Evolutionary conservation across 37 sponge, comb jelly and placozoan genomes (phyloP).

Genomic region (Chondrilla cf. caribensis): DNA sequence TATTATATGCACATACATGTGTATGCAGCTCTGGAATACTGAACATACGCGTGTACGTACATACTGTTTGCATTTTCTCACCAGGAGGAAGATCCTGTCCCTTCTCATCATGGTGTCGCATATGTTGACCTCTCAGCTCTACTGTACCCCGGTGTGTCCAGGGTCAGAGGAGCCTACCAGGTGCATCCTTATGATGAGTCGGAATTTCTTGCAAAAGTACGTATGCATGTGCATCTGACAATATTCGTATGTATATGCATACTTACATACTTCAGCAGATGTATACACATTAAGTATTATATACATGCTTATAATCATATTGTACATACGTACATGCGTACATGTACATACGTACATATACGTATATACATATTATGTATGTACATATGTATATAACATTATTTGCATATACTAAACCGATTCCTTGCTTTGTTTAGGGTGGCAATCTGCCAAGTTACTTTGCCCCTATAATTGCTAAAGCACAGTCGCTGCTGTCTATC

Average conservation of each 20-base stretch:
- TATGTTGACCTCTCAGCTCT: conserved; percentile 88
- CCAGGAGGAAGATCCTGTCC: conserved; percentile 65
- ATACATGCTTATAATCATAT: too few relatives aligned
- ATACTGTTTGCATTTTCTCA: background rate
- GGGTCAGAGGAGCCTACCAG: conserved; percentile 73
- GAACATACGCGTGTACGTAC: too few relatives aligned
- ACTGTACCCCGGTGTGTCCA: conserved; percentile 83
- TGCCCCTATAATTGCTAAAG: background rate
- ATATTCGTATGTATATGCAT: conserved; percentile 22
- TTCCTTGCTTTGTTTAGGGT: background rate
- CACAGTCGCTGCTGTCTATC: background rate
- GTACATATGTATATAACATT: background rate
- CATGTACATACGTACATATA: background rate
- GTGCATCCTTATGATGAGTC: conserved; percentile 67
- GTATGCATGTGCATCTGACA: too few relatives aligned
- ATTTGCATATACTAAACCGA: background rate
- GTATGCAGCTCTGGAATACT: too few relatives aligned
- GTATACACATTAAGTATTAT: background rate
- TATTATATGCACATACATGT: too few relatives aligned
- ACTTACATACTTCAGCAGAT: too few relatives aligned
- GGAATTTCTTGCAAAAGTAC: conserved; percentile 60
- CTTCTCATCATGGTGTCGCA: conserved; percentile 81
- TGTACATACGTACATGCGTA: background rate
- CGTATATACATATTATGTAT: background rate
- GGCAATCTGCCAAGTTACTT: background rate